Base-by-base conservation (phyloP, 2,797 vertebrate genomes). In the Enteromius anoplus region DNA sequence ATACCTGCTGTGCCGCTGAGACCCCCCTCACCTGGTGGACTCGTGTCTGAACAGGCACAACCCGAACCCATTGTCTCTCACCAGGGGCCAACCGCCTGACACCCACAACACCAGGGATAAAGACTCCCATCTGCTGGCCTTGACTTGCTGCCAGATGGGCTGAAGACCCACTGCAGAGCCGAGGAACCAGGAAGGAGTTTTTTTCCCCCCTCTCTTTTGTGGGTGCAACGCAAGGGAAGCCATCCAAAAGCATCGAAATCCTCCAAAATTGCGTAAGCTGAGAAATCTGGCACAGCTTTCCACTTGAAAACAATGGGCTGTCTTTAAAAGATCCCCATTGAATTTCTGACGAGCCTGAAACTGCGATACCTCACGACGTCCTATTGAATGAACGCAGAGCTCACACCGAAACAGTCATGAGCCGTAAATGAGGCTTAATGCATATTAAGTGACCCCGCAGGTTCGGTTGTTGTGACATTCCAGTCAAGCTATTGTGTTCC, bases 31-130 rank as follows among this genome's bases (percentile, higher is more conserved):
- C 93, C 93, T 94, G 92, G 89, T 91, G 81, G 84, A 79, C 91
- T 95, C 93, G 87, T 91, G 94, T 90, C 92, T 93, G 90, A 93
- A 93, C 95, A 95, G 91, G 94, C 93, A 93, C 68, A 87, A 84
- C 78, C 66, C 29, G 62, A 29, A 83, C 82, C 79, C 75, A 85
- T 83, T 80, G 83, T 84, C 84, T 86, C 85, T 84, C 87, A 89
- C 86, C 71, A 76, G 86, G 86, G 84, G 81, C 81, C 80, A 66
- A 88, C 75, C 70, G 80, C 70, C 88, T 71, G 80, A 87, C 60
- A 79, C 78, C 77, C 84, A 85, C 83, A 86, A 87, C 86, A 89
- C 80, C 72, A 86, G 87, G 71, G 58, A 68, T 77, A 79, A 80
- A 79, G 90, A 88, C 89, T 91, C 89, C 93, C 93, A 95, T 95